Evolutionary conservation across 2,797 vertebrate genomes (phyloP), one percentile per base, ranked within the genome.

Genomic region (Falco peregrinus): DNA sequence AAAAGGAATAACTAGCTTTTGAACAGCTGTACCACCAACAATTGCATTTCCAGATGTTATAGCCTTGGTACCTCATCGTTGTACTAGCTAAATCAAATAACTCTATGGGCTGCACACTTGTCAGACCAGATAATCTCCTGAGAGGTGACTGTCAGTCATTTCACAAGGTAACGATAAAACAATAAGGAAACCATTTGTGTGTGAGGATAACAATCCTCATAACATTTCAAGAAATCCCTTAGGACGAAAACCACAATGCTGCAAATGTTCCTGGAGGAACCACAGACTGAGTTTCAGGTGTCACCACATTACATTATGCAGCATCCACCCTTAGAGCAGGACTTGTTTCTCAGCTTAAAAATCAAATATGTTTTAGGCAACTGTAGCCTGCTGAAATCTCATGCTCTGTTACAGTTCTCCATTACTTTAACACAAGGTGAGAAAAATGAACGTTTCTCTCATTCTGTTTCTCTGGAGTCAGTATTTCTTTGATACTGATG

Each of bases 41-140:
- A 26, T 21, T 59, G n/a, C 10, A 22, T 54, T 64, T 79, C 29
- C 74, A 79, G 53, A n/a, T 5, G 9, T 67, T n/a, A 25, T 8
- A 7, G 7, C 26, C 37, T 47, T 35, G 29, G 51, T 67, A 59
- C 5, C 15, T n/a, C 21, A 26, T 26, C 1, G 0, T 5, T n/a
- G 28, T 25, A 19, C 5, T 16, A 60, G 15, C 53, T 60, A 53
- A n/a, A 28, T 39, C 20, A 73, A 41, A 29, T 60, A 53, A 67
- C n/a, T 26, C 11, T 51, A 16, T 0, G 2, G 21, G 60, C 47
- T 26, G 47, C 51, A 37, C 24, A 1, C 6, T 65, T 78, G 16
- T 29, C 59, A 67, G 67, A n/a, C 16, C 33, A 45, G 24, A 31
- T 67, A 26, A 73, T 26, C 54, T 47, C 16, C 65, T n/a, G 47